A percentile compares a stretch with the other conserved stretches of the same genome.
These are phyloP conservation scores for Trissonchulus sp. DNA, from an alignment of 2,888 invertebrate species.

Conservation along the genomic window DNA sequence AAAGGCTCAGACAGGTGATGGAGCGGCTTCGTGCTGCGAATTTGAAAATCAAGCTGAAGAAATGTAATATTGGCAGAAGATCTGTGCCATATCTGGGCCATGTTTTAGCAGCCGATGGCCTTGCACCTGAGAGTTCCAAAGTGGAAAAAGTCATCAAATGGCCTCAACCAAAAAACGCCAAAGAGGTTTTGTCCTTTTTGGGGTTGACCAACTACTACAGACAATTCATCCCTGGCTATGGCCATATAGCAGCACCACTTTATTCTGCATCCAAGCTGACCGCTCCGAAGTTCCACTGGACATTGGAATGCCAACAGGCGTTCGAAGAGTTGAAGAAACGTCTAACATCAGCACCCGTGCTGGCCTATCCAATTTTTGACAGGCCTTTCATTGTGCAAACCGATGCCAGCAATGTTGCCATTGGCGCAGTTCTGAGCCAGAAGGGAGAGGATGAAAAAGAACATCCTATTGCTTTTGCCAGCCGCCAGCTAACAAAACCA, in stretches of 20 bases:
- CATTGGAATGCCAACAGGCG: not conserved
- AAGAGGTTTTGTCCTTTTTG: not conserved
- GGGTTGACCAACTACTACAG: no score
- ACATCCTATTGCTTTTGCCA: slow-evolving; percentile 32
- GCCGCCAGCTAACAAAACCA: slow-evolving; percentile 11
- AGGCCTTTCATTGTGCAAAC: slow-evolving; percentile 16
- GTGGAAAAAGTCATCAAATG: not conserved
- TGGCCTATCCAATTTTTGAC: slow-evolving; percentile 23
- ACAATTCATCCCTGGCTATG: not conserved
- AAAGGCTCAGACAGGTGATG: slow-evolving; percentile 54
- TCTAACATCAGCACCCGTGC: slow-evolving; percentile 8
- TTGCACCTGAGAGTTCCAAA: not conserved
- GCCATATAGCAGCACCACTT: slow-evolving; percentile 1
- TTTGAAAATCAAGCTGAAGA: slow-evolving; percentile 53
- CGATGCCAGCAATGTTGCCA: no score
- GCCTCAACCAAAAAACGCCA: not conserved
- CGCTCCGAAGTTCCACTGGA: slow-evolving; percentile 11
- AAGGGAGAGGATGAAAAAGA: no score
- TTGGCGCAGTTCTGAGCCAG: no score
- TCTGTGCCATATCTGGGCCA: not conserved
- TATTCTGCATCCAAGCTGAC: not conserved
- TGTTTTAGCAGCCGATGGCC: no score
- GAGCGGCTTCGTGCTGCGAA: slow-evolving; percentile 52
- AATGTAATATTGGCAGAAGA: slow-evolving; percentile 40
- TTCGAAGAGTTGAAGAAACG: slow-evolving; percentile 4